Conservation (phyloP, 1,140 invertebrate species). For the Ceratosolen solmsi region DNA sequence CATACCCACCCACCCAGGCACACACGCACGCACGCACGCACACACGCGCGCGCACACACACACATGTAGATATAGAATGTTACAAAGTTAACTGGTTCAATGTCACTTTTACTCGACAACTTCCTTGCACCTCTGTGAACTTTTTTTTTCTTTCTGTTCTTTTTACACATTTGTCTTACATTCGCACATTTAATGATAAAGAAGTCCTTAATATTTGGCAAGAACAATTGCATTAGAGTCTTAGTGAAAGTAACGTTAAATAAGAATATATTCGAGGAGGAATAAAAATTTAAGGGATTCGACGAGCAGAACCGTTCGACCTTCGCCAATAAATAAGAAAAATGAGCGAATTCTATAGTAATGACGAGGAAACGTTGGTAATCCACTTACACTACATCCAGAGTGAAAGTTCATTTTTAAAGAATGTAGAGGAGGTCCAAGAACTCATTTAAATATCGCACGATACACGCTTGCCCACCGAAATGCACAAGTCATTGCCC, state of each 20-base stretch:
- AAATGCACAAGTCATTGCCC: not conserved
- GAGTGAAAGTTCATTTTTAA: slow-evolving; percentile 16
- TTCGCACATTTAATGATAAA: too few relatives aligned
- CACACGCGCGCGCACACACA: too few relatives aligned
- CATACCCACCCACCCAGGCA: too few relatives aligned
- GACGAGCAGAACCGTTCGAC: not conserved
- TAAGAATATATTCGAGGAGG: too few relatives aligned
- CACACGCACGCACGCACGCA: too few relatives aligned
- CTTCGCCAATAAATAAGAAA: not conserved
- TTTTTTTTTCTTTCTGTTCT: too few relatives aligned
- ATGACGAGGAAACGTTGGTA: not conserved
- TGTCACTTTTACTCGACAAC: not conserved
- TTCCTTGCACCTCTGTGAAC: too few relatives aligned
- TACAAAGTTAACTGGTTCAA: not conserved
- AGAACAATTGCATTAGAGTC: too few relatives aligned
- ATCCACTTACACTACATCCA: too few relatives aligned
- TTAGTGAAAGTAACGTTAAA: too few relatives aligned
- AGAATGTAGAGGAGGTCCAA: not conserved
- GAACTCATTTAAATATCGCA: slow-evolving; percentile 10
- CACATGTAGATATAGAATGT: not conserved
- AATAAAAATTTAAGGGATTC: not conserved
- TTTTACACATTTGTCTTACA: too few relatives aligned
- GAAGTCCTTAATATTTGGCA: too few relatives aligned
- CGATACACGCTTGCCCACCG: not conserved
- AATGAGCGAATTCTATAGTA: not conserved